These are phyloP conservation scores for Ectobius pallidus DNA, from an alignment of 2,888 invertebrate genomes.

Conservation along the genomic window DNA sequence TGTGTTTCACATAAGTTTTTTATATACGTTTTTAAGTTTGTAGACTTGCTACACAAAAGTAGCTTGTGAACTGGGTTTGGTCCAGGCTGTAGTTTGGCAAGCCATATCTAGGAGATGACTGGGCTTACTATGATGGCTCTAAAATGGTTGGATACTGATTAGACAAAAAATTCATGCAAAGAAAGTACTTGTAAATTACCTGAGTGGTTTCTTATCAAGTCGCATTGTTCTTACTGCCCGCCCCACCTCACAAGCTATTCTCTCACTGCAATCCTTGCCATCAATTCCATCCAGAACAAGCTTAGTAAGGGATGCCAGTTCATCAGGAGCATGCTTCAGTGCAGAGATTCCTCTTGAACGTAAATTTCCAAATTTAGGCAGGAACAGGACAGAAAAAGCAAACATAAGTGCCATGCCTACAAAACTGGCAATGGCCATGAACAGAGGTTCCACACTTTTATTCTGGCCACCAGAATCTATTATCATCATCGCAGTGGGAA, in stretches of 20 bases:
- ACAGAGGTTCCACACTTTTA: slow-evolving; percentile 59
- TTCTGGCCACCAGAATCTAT: slow-evolving; percentile 50
- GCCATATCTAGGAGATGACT: no score
- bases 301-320: slow-evolving; percentile 53
- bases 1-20: no score
- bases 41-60: no score
- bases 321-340: slow-evolving; percentile 49
- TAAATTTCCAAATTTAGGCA: slow-evolving; percentile 56
- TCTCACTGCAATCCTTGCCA: slow-evolving; percentile 56
- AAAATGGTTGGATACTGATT: no score
- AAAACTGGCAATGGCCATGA: slow-evolving; percentile 64
- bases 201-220: slow-evolving; percentile 47
- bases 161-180: slow-evolving; percentile 40
- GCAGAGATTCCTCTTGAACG: slow-evolving; percentile 48
- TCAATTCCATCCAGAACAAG: slow-evolving; percentile 56
- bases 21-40: no score
- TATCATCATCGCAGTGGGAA: slow-evolving; percentile 43
- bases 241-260: slow-evolving; percentile 57
- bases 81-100: no score
- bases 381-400: slow-evolving; percentile 58
- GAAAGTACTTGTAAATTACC: slow-evolving; percentile 42
- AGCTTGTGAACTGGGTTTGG: no score
- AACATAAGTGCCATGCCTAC: slow-evolving; percentile 62
- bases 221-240: slow-evolving; percentile 51
- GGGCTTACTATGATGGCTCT: no score